These are phyloP conservation scores for Genyomyrus donnyi DNA, from an alignment of 2,113 vertebrate genomes.

Conservation along the genomic window DNA sequence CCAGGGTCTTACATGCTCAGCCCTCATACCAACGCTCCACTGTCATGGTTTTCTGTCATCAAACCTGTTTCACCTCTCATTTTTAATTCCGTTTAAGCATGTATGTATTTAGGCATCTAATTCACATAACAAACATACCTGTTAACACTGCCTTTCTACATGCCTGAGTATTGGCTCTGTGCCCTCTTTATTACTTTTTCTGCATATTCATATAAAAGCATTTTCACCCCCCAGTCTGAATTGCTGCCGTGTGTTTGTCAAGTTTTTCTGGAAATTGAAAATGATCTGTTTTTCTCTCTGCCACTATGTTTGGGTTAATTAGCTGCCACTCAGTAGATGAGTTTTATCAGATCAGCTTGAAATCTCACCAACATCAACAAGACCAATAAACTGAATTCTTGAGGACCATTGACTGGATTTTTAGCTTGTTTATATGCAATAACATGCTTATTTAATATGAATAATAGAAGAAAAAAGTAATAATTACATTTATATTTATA, in stretches of 20 bases:
- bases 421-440: background rate
- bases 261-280: background rate
- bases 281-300: background rate
- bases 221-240: background rate
- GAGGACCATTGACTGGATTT: background rate
- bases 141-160: background rate
- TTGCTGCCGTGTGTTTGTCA: background rate
- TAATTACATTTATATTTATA: too few species aligned
- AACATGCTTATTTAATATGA: background rate
- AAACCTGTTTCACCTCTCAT: background rate
- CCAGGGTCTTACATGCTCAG: background rate
- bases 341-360: background rate
- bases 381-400: background rate
- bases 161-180: background rate
- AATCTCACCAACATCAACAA: background rate
- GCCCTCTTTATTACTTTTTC: background rate
- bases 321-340: background rate
- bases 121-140: background rate
- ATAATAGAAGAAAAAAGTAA: background rate
- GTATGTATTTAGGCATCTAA: background rate
- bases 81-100: background rate
- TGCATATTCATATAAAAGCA: background rate
- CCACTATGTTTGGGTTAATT: background rate
- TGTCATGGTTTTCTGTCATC: background rate
- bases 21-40: background rate